Conservation (phyloP, 2,888 invertebrate genomes). For the Panzeria rudis region DNA sequence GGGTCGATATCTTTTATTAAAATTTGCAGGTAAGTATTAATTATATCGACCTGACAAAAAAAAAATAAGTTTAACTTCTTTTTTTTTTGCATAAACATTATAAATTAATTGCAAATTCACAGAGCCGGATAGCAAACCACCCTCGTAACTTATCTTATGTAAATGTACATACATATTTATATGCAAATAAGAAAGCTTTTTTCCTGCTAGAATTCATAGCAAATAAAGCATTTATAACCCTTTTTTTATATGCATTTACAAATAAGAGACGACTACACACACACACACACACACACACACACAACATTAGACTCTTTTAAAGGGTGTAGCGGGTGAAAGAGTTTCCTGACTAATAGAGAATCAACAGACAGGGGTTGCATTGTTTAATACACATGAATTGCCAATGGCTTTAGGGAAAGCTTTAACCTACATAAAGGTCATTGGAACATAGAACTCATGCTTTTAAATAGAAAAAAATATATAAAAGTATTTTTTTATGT, state of each 20-base stretch:
- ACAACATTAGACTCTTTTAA: not conserved
- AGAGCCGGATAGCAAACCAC: not conserved
- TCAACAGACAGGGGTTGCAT: constrained; percentile 56
- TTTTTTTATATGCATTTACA: too few species aligned
- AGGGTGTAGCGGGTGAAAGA: not conserved
- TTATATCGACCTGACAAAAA: too few species aligned
- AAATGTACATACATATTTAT: not conserved
- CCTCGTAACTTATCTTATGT: not conserved
- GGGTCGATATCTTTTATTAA: too few species aligned
- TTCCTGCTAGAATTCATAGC: not conserved
- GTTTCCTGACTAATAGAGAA: not conserved
- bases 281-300: too few species aligned
- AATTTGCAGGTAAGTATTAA: too few species aligned
- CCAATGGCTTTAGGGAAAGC: constrained; percentile 74
- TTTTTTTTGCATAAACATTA: too few species aligned
- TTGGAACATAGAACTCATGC: constrained; percentile 69
- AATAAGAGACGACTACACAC: too few species aligned
- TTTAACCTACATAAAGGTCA: constrained; percentile 83
- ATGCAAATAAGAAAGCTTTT: constrained; percentile 19
- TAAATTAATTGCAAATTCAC: too few species aligned
- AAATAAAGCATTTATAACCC: constrained; percentile 2
- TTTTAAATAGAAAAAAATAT: constrained; percentile 11
- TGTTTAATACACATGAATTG: constrained; percentile 29
- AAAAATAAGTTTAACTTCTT: too few species aligned
- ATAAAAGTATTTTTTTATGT: constrained; percentile 7